These are phyloP conservation scores for Brassicogethes aeneus DNA, from an alignment of 2,888 invertebrate species.

Conservation along the genomic window DNA sequence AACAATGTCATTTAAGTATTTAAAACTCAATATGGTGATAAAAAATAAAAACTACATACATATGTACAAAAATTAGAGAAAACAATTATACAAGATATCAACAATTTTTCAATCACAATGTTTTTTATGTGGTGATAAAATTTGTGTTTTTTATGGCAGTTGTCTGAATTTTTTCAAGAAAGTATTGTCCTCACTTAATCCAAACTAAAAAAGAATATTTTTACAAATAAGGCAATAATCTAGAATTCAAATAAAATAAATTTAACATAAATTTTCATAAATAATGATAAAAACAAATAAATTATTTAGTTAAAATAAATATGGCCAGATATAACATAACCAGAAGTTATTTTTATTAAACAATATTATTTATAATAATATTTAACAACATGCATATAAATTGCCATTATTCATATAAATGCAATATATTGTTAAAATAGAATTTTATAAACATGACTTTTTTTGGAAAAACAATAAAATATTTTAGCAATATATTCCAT, in stretches of 20 bases:
- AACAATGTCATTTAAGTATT: constrained; percentile 5
- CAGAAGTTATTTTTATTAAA: too few relatives aligned
- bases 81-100: neutral
- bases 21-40: neutral
- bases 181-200: neutral
- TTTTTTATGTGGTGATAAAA: neutral
- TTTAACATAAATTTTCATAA: neutral
- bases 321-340: neutral
- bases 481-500: too few relatives aligned
- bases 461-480: too few relatives aligned
- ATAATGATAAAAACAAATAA: neutral
- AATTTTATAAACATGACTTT: too few relatives aligned
- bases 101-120: neutral
- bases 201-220: neutral
- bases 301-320: neutral
- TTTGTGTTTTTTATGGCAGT: neutral
- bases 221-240: neutral
- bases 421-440: neutral
- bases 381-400: too few relatives aligned
- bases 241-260: neutral
- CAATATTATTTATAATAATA: neutral
- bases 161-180: neutral
- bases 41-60: neutral
- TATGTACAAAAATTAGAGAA: neutral
- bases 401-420: neutral